These are phyloP conservation scores for Drosophila ohnishii DNA, from an alignment of 1,140 invertebrate species.

Conservation along the genomic window DNA sequence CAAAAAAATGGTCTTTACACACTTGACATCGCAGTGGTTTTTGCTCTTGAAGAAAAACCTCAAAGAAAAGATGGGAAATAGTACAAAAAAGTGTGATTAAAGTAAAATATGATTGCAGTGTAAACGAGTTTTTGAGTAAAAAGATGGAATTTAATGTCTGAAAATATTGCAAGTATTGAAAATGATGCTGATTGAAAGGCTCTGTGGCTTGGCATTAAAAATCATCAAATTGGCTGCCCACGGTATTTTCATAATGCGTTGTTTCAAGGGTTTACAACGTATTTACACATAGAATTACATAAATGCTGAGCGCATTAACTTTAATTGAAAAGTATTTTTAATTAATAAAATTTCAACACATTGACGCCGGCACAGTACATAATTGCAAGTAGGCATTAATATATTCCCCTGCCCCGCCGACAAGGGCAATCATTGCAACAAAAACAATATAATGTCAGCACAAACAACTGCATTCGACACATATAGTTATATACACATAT, in stretches of 20 bases:
- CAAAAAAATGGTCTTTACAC: conserved; percentile 14
- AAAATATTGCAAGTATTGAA: neutral
- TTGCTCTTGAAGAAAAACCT: neutral
- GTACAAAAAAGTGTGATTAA: neutral
- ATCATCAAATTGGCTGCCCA: conserved; percentile 41
- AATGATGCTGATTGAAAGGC: conserved; percentile 1
- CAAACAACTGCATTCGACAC: conserved; percentile 58
- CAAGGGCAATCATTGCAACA: conserved; percentile 47
- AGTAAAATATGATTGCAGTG: neutral
- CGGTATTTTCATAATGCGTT: conserved; percentile 38
- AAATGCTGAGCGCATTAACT: conserved; percentile 76
- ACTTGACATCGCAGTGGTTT: conserved; percentile 17
- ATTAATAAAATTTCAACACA: conserved; percentile 78
- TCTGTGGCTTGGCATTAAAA: conserved; percentile 15
- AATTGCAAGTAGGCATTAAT: conserved; percentile 69
- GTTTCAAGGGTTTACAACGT: conserved; percentile 52
- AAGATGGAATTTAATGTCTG: neutral
- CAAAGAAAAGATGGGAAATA: neutral
- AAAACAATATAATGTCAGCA: conserved; percentile 67
- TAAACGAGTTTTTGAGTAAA: neutral
- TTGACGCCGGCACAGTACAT: conserved; percentile 39
- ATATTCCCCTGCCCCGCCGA: conserved; percentile 6
- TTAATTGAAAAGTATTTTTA: conserved; percentile 81
- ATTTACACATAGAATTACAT: conserved; percentile 73
- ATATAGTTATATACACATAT: conserved; percentile 16